phyloP scores from a whole-genome alignment of 2,888 invertebrate species.

The Steinernema carpocapsae region DNA sequence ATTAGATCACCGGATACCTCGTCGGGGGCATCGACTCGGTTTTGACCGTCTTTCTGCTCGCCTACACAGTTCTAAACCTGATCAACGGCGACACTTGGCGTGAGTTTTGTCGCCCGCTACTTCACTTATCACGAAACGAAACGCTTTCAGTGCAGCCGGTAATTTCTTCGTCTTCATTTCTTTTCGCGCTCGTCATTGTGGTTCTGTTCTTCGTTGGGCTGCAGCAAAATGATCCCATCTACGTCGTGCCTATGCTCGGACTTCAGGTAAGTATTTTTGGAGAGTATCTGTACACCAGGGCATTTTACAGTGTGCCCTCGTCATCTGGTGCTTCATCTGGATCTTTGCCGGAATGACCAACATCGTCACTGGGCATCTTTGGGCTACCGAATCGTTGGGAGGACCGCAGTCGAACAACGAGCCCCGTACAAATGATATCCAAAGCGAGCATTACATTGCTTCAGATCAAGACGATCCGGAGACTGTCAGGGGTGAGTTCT shows the following conservation, averaged over 20 bases:
- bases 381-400: slow-evolving; percentile 48
- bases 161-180: slow-evolving; percentile 21
- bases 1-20: slow-evolving; percentile 2
- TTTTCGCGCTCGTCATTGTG: slow-evolving; percentile 15
- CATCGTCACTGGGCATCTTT: slow-evolving; percentile 48
- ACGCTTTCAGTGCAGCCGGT: background rate
- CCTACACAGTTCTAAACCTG: slow-evolving; percentile 9
- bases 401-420: slow-evolving; percentile 15
- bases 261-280: slow-evolving; percentile 42
- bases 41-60: slow-evolving; percentile 5
- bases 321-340: slow-evolving; percentile 53
- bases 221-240: slow-evolving; percentile 38
- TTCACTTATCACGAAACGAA: background rate
- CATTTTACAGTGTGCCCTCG: slow-evolving; percentile 45
- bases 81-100: slow-evolving; percentile 30
- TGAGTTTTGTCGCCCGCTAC: background rate
- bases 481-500: slow-evolving; percentile 46
- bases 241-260: slow-evolving; percentile 49
- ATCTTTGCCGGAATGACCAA: slow-evolving; percentile 49
- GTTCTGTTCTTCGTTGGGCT: slow-evolving; percentile 20
- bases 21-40: slow-evolving; percentile 20
- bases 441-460: slow-evolving; percentile 44
- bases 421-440: background rate
- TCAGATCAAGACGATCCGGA: slow-evolving; percentile 53
- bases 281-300: background rate